Percentiles rank a stretch among this genome's conserved stretches.
These are phyloP conservation scores for Chromoteleia sp. DNA, from an alignment of 2,888 invertebrate species.

Conservation along the genomic window DNA sequence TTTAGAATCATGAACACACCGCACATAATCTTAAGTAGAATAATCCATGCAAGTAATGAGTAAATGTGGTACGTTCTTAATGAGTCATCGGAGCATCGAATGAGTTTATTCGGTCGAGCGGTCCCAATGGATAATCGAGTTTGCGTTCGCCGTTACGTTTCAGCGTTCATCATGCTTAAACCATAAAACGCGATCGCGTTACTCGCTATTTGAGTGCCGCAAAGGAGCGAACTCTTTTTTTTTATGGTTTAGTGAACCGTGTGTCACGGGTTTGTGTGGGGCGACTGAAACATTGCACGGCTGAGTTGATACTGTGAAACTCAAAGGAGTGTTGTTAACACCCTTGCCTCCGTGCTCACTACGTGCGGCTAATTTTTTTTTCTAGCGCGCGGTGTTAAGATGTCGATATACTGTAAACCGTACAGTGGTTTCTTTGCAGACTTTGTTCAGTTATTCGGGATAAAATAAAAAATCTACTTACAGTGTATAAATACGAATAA, in stretches of 20 bases:
- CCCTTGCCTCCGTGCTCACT: slow-evolving; percentile 71
- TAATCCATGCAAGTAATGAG: slow-evolving; percentile 66
- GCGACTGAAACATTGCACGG: slow-evolving; percentile 78
- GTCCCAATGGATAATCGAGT: slow-evolving; percentile 81
- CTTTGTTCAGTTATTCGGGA: background rate
- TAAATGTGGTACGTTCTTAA: slow-evolving; percentile 79
- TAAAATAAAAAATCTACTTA: background rate
- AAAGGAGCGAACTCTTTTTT: slow-evolving; percentile 76
- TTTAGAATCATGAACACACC: slow-evolving; percentile 31
- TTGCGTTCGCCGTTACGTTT: slow-evolving; percentile 72
- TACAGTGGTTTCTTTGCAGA: slow-evolving; percentile 17
- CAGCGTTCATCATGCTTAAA: slow-evolving; percentile 66
- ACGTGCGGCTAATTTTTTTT: slow-evolving; percentile 46
- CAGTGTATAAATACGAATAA: no score
- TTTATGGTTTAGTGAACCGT: slow-evolving; percentile 78
- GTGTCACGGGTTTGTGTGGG: slow-evolving; percentile 65
- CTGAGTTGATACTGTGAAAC: slow-evolving; percentile 78
- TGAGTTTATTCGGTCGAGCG: slow-evolving; percentile 78
- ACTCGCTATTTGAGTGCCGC: slow-evolving; percentile 73
- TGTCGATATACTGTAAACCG: slow-evolving; percentile 34
- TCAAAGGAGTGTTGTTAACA: slow-evolving; percentile 79
- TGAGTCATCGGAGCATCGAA: slow-evolving; percentile 80
- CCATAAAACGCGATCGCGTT: slow-evolving; percentile 68
- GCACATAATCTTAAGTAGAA: slow-evolving; percentile 52
- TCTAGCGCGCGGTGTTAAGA: slow-evolving; percentile 26